Evolutionary conservation across 2,797 vertebrate species (phyloP), one percentile per base, ranked within the genome.

Genomic region (Sciurus vulgaris): DNA sequence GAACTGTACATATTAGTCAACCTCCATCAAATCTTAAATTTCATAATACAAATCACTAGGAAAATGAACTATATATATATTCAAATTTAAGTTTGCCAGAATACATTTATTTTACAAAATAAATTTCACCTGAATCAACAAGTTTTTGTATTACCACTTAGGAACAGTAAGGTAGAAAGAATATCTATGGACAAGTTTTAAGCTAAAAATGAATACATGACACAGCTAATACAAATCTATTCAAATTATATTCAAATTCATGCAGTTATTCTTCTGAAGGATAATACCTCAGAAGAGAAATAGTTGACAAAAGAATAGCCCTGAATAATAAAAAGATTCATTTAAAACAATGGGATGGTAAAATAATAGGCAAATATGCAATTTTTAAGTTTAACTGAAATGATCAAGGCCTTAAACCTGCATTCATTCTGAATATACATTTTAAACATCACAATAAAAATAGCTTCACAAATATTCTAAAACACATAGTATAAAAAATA

Each of bases 241-340:
- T 79, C 76, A 97, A 93, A 94, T n/a, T 94, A 18, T 82, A 93
- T 91, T 89, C 41, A 90, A 94, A 74, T 82, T 17, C 24, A 81
- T 85, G 44, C 24, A 81, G 20, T 77, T 90, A 73, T 81, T 92
- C 77, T 92, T 76, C 49, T 88, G 11, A 94, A 90, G 76, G 67
- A 44, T 61, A 84, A 79, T 35, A 59, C 28, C 59, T 95, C 38
- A 81, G 54, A 63, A 77, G n/a, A 93, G 65, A 14, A 90, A 72
- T 65, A n/a, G 67, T 38, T 89, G 59, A 83, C 38, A 96, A 93
- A 17, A 74, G 59, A 93, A 89, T 9, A 86, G 35, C 20, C 56
- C 69, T 93, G 54, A 82, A 49, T 65, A 90, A 95, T 77, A 93
- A 67, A 94, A 73, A 82, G 44, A 88, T 89, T 35, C 24, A 91